Evolutionary conservation across 92 coral and sea anemone genomes (phyloP).

Genomic region (Siderastrea siderea): DNA sequence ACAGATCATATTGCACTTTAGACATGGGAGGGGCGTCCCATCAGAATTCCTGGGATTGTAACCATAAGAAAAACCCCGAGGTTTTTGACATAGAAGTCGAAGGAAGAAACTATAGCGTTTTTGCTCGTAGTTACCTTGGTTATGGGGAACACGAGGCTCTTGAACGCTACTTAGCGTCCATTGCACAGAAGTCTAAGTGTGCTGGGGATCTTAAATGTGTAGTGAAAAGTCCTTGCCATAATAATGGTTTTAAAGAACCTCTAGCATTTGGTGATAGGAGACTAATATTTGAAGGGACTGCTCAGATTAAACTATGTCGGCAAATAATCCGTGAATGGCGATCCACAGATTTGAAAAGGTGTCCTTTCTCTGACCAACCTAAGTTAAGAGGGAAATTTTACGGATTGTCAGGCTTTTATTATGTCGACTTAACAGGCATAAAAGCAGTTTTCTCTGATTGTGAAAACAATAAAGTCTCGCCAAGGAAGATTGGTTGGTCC

Average conservation of each 20-base stretch:
- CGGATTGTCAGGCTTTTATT: conserved; percentile 36
- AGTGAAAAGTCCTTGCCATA: no score
- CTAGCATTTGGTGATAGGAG: conserved; percentile 9
- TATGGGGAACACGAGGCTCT: conserved; percentile 56
- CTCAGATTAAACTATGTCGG: conserved; percentile 4
- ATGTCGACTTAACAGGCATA: conserved; percentile 50
- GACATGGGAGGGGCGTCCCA: conserved; percentile 69
- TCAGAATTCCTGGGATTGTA: conserved; percentile 55
- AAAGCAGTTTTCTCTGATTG: conserved; percentile 50
- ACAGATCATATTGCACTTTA: conserved; percentile 7
- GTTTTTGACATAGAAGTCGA: conserved; percentile 14
- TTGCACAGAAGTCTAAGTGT: conserved; percentile 14
- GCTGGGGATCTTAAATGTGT: not conserved
- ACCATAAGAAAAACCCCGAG: not conserved
- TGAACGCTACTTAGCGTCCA: conserved; percentile 12
- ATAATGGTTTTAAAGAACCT: no score
- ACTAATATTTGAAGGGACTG: conserved; percentile 17
- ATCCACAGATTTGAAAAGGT: conserved; percentile 66
- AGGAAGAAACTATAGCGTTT: conserved; percentile 32
- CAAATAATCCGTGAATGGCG: not conserved
- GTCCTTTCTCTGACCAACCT: no score
- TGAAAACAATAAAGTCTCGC: not conserved
- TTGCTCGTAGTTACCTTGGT: conserved; percentile 70
- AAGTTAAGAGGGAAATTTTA: conserved; percentile 60
- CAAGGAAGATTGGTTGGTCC: not conserved